phyloP scores from a whole-genome alignment of 2,888 invertebrate species.

The Pristionchus mayeri region DNA sequence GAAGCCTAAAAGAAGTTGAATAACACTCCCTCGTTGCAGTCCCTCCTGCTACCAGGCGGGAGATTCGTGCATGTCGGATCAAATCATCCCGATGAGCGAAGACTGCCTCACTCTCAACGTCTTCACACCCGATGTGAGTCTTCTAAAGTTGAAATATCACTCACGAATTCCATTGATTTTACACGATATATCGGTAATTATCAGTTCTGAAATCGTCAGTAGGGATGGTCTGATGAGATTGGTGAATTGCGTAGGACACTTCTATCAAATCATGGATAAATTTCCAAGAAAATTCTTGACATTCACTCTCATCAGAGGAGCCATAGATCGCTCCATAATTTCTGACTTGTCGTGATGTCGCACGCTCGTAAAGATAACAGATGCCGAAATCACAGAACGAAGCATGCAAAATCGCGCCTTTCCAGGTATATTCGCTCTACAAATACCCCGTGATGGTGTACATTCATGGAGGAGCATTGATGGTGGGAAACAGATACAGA shows the following conservation, averaged over 20 bases:
- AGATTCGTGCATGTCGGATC: background rate
- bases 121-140: slow-evolving; percentile 37
- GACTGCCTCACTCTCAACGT: slow-evolving; percentile 45
- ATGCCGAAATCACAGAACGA: slow-evolving; percentile 1
- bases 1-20: too few relatives aligned
- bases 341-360: background rate
- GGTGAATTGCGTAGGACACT: too few relatives aligned
- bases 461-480: slow-evolving; percentile 48
- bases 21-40: background rate
- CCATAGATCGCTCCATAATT: background rate
- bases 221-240: too few relatives aligned
- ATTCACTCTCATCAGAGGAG: background rate
- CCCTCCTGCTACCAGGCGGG: slow-evolving; percentile 4
- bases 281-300: background rate
- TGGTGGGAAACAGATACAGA: background rate
- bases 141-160: too few relatives aligned
- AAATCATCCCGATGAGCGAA: background rate
- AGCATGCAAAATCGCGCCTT: background rate
- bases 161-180: too few relatives aligned
- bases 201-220: too few relatives aligned
- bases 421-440: slow-evolving; percentile 34
- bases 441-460: slow-evolving; percentile 14
- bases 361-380: slow-evolving; percentile 38
- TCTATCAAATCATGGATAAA: background rate
- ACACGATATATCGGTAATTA: too few relatives aligned